These are phyloP conservation scores for Vultur gryphus DNA, from an alignment of 2,797 vertebrate species.

Conservation along the genomic window DNA sequence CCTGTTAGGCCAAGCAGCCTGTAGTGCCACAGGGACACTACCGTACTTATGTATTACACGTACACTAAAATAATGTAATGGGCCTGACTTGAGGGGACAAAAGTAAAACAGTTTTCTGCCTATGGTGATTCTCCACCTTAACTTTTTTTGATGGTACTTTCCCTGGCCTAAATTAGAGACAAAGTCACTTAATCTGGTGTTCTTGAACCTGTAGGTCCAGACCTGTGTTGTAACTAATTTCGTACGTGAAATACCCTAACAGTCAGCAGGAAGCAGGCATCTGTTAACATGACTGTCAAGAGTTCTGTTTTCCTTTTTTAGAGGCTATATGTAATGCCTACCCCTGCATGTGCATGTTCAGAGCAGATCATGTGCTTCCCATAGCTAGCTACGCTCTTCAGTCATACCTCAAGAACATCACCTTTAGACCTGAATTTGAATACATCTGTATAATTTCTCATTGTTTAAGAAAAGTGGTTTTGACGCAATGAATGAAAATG, in stretches of 20 bases:
- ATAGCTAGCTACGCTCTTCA: background rate
- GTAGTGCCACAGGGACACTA: background rate
- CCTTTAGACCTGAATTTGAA: constrained; percentile 10
- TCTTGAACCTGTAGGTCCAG: background rate
- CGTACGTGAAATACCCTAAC: background rate
- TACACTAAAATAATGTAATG: background rate
- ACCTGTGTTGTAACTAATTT: background rate
- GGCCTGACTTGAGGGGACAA: background rate
- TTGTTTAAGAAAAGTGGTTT: background rate
- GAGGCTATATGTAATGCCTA: background rate
- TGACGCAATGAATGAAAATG: constrained; percentile 5
- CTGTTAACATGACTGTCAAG: background rate
- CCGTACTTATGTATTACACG: background rate
- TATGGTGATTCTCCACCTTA: background rate
- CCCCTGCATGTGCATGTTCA: background rate
- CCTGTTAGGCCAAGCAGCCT: background rate
- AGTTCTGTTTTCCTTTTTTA: background rate
- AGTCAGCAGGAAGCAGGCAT: background rate
- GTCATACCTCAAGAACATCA: constrained; percentile 4
- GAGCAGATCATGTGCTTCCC: background rate
- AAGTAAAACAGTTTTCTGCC: background rate
- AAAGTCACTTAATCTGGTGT: background rate
- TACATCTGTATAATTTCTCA: background rate
- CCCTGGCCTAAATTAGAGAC: background rate
- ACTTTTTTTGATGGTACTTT: background rate